Evolutionary conservation across 2,113 vertebrate species (phyloP).

Genomic region (Dromaius novaehollandiae): DNA sequence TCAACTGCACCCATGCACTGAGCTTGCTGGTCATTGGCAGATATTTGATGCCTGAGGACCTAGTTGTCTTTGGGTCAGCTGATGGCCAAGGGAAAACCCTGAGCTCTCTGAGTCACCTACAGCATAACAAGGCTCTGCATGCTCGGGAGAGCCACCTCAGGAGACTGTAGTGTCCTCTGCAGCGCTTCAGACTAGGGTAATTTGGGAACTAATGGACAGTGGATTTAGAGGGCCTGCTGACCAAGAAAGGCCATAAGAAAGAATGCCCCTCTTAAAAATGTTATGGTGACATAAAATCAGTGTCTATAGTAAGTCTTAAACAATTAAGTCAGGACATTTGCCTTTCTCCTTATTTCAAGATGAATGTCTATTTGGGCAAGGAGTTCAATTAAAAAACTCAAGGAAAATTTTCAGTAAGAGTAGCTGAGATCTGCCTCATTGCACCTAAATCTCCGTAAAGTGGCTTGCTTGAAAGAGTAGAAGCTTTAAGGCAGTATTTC

Average conservation of each 20-base stretch:
- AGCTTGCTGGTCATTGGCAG: background rate
- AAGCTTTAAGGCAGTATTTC: background rate
- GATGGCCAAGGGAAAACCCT: background rate
- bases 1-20: background rate
- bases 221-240: background rate
- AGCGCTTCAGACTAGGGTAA: background rate
- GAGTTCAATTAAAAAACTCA: background rate
- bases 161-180: background rate
- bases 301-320: background rate
- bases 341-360: background rate
- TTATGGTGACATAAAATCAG: background rate
- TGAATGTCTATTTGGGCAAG: background rate
- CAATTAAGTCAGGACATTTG: background rate
- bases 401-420: background rate
- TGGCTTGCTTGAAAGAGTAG: background rate
- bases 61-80: background rate
- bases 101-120: background rate
- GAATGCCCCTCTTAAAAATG: background rate
- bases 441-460: background rate
- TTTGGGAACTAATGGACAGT: background rate
- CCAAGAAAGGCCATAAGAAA: background rate
- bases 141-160: background rate
- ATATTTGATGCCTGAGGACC: background rate
- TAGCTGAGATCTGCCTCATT: background rate
- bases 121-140: background rate